Base-by-base conservation (phyloP, 2,797 vertebrate genomes). In the Pagetopsis macropterus region DNA sequence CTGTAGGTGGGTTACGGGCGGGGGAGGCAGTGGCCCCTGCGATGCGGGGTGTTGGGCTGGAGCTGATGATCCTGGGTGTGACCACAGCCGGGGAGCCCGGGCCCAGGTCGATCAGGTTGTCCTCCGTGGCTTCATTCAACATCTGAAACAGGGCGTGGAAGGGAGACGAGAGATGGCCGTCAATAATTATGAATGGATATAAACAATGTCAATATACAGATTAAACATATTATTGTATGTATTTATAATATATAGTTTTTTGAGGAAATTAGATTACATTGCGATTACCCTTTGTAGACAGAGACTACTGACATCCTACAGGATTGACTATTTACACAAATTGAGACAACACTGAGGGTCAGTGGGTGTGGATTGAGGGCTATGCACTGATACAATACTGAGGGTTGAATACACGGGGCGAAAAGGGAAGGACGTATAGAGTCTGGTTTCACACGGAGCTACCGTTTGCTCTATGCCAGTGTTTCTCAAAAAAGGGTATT, bases 101-200 rank as follows among this genome's bases (percentile, higher is more conserved):
- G 33, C 97, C 97, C 79, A 99, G 90, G 89, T 99, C 98, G 91
- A 99, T 99, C 78, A 99, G 94, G 88, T 98, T 99, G 92, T 99
- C 97, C 82, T 97, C 97, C 0, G 96, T 96, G 76, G 97, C 96
- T 52, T 98, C 97, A 12, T 82, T 96, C 89, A 99, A 91, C 48
- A 97, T 96, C 98, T 99, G 88, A 51, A 9, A 65, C 2, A 14
- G 17, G 60, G 12, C 2, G 54, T 15, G 56, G 9, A 65, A 23
- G 65, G 14, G 56, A 40, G 56, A 19, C 76, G 3, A 55, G n/a
- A 60, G 5, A 49, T 5, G 52, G 16, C 37, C 5, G 1, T 76
- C 21, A 64, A 55, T 9, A 59, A 70, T 49, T 15, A 11, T 27
- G 49, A 58, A 54, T 14, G 10, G 4, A 33, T 9, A 14, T 1